Evolutionary conservation across 2,113 vertebrate species (phyloP).

Genomic region (Alligator sinensis): DNA sequence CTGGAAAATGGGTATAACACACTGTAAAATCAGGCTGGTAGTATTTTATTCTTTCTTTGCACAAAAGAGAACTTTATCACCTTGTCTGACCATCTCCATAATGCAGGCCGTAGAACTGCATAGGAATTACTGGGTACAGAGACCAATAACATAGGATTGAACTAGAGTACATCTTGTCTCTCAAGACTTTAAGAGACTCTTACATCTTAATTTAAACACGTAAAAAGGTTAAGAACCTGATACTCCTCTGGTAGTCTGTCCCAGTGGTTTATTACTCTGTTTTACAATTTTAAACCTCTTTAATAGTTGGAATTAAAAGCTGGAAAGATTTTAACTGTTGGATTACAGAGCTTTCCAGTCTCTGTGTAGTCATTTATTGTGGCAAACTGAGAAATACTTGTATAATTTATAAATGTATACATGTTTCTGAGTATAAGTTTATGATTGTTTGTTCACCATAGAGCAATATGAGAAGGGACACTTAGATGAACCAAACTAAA

Average conservation of each 20-base stretch:
- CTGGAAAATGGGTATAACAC: neutral
- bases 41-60: neutral
- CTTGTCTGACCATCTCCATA: neutral
- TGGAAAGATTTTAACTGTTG: neutral
- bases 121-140: neutral
- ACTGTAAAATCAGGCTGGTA: neutral
- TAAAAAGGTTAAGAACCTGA: neutral
- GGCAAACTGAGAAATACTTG: neutral
- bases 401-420: neutral
- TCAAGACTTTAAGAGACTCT: neutral
- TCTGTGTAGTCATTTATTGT: neutral
- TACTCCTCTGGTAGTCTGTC: neutral
- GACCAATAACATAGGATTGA: neutral
- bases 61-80: neutral
- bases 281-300: neutral
- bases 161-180: neutral
- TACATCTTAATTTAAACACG: neutral
- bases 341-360: rapidly evolving
- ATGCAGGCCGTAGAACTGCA: neutral
- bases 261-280: neutral
- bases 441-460: rapidly evolving
- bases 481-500: neutral
- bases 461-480: neutral
- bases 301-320: neutral
- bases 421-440: neutral